Conservation (phyloP, 2,797 vertebrate species). For the Xenentodon cancila region DNA sequence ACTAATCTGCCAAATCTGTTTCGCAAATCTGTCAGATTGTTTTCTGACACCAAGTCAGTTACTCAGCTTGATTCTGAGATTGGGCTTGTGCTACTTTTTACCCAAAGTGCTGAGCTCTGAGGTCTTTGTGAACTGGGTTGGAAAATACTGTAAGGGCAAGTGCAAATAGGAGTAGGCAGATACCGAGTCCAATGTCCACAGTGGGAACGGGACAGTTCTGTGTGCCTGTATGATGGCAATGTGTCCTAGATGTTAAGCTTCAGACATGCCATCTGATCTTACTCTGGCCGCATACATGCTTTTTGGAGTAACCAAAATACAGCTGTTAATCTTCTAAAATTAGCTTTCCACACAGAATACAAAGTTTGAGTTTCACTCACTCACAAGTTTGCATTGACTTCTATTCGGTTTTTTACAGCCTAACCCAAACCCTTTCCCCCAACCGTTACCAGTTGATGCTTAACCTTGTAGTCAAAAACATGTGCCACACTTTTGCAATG, state of each 20-base stretch:
- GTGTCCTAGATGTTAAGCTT: constrained; percentile 23
- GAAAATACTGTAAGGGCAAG: constrained; percentile 57
- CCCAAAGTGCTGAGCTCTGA: constrained; percentile 44
- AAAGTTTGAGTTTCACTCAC: too few species aligned
- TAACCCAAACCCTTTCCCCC: too few species aligned
- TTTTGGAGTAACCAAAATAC: too few species aligned
- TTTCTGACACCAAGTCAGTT: constrained; percentile 38
- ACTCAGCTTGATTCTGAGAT: constrained; percentile 30
- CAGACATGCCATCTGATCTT: constrained; percentile 14
- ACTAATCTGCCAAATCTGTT: constrained; percentile 16
- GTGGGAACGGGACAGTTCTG: not conserved
- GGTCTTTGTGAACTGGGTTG: constrained; percentile 59
- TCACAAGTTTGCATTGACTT: too few species aligned
- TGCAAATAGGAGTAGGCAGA: constrained; percentile 45
- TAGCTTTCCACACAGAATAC: constrained; percentile 21
- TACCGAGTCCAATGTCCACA: constrained; percentile 20
- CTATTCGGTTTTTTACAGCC: too few species aligned
- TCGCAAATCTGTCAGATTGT: constrained; percentile 9
- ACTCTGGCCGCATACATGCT: constrained; percentile 14
- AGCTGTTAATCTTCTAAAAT: constrained; percentile 12
- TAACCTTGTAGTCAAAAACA: too few species aligned
- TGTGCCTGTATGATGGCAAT: constrained; percentile 10
- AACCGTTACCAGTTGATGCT: too few species aligned
- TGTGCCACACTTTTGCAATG: not conserved
- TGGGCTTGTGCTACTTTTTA: constrained; percentile 31